Conservation (phyloP, 1,140 invertebrate genomes). For the Portunus trituberculatus region DNA sequence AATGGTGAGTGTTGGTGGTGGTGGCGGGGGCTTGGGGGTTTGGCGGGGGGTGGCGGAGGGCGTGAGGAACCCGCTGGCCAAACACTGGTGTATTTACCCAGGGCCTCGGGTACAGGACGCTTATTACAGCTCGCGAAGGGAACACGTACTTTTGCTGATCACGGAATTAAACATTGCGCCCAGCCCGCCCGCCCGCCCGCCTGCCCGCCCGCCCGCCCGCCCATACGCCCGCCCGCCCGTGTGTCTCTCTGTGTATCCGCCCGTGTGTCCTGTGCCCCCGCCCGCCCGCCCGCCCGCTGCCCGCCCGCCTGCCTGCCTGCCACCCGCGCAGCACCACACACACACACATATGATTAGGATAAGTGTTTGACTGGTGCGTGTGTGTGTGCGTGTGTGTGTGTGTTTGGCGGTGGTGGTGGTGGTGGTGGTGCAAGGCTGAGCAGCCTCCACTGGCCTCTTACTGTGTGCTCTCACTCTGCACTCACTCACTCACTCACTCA, state of each 20-base stretch:
- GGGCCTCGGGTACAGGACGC: conserved; percentile 76
- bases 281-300: no score
- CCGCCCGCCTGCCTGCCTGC: background rate
- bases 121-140: conserved; percentile 77
- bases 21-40: no score
- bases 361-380: conserved; percentile 77
- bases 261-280: background rate
- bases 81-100: conserved; percentile 78
- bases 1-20: background rate
- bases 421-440: conserved; percentile 66
- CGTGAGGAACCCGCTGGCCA: conserved; percentile 63
- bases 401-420: conserved; percentile 69
- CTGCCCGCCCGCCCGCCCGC: no score
- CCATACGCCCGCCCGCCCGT: no score
- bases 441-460: background rate
- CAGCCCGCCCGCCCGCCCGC: conserved; percentile 48
- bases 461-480: no score
- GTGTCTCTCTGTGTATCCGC: no score
- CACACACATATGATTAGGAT: conserved; percentile 78
- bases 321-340: conserved; percentile 72
- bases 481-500: no score
- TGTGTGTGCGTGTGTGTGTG: conserved; percentile 77
- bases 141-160: conserved; percentile 78
- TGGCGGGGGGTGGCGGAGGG: conserved; percentile 35
- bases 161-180: conserved; percentile 77